phyloP scores from a whole-genome alignment of 2,797 vertebrate species.

The Nyctibius grandis region DNA sequence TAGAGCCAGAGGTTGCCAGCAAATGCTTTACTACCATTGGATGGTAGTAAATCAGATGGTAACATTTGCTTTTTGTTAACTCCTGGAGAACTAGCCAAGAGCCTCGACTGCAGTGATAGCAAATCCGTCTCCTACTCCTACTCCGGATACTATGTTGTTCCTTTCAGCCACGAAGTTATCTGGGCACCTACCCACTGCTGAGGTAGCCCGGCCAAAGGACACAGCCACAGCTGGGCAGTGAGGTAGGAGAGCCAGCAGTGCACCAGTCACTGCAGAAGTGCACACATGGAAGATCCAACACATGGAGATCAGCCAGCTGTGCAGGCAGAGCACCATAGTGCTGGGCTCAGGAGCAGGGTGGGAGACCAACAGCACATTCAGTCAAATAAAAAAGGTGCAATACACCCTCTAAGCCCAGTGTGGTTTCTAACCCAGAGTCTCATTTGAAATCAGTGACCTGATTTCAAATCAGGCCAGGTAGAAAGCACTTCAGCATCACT shows the following conservation, averaged over 20 bases:
- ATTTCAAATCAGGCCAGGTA: background rate
- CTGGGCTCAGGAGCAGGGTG: background rate
- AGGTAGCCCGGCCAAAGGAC: background rate
- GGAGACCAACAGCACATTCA: background rate
- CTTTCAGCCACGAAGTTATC: background rate
- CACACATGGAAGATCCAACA: rapidly evolving
- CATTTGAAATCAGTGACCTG: background rate
- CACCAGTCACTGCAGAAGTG: rapidly evolving
- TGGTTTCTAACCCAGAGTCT: background rate
- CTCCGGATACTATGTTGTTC: rapidly evolving
- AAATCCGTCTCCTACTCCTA: background rate
- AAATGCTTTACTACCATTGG: background rate
- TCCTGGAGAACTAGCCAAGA: background rate
- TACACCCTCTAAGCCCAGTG: background rate
- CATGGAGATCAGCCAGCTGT: background rate
- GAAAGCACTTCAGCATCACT: rapidly evolving
- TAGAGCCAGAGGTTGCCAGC: background rate
- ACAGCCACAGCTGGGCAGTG: background rate
- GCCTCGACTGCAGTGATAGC: background rate
- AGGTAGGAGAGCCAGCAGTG: background rate
- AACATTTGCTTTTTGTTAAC: background rate
- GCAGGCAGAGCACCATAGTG: background rate
- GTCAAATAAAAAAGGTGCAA: background rate
- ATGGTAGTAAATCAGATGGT: background rate
- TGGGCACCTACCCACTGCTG: too few species aligned